phyloP scores from a whole-genome alignment of 2,113 vertebrate genomes.

The Scytalopus superciliaris region DNA sequence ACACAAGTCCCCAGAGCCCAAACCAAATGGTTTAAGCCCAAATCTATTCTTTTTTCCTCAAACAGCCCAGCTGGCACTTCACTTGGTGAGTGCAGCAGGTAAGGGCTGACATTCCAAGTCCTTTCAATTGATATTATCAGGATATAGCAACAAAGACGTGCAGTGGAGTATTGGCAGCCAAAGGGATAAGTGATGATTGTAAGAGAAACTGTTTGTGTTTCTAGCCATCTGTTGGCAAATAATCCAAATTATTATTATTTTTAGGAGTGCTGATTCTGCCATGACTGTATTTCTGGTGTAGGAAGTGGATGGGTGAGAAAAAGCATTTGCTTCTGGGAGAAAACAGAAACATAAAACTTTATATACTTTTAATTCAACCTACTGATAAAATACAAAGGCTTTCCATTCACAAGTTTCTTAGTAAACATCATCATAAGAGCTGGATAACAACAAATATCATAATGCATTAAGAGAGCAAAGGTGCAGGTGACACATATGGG shows the following conservation, averaged over 20 bases:
- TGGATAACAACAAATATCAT: background rate
- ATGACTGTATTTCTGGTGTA: background rate
- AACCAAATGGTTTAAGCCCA: background rate
- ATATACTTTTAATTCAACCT: background rate
- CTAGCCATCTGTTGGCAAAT: conserved; percentile 63
- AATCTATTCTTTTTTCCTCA: background rate
- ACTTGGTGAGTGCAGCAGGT: background rate
- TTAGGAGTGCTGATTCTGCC: background rate
- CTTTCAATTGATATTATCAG: conserved; percentile 28
- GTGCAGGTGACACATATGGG: background rate
- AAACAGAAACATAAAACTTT: background rate
- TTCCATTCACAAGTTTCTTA: background rate
- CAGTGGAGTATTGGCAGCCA: conserved; percentile 18
- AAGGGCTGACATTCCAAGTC: conserved; percentile 28
- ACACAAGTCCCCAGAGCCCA: background rate
- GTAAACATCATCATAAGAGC: background rate
- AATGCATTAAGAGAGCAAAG: background rate
- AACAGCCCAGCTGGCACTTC: conserved; percentile 14
- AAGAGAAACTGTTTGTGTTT: conserved; percentile 39
- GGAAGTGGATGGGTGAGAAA: background rate
- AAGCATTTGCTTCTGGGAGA: background rate
- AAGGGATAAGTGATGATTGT: conserved; percentile 46
- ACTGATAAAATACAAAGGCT: background rate
- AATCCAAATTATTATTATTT: conserved; percentile 48
- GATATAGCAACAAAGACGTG: conserved; percentile 23